These are phyloP conservation scores for Cyaniris semiargus DNA, from an alignment of 2,888 invertebrate species.

Conservation along the genomic window DNA sequence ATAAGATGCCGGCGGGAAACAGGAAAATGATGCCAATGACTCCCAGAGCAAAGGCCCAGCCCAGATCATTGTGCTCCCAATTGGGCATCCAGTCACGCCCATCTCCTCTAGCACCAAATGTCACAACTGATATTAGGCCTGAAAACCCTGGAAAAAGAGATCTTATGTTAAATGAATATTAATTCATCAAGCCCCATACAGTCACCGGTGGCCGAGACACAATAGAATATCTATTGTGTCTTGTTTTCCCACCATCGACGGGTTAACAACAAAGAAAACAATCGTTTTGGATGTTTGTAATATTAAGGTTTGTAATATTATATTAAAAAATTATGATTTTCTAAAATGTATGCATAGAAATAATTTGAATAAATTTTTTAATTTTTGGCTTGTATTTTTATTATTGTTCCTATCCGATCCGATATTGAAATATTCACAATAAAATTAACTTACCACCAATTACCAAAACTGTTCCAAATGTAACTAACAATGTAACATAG, in stretches of 20 bases:
- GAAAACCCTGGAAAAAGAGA: conserved; percentile 82
- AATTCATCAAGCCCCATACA: too few relatives aligned
- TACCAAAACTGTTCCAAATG: conserved; percentile 86
- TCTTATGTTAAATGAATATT: neutral
- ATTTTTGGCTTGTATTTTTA: neutral
- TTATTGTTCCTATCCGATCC: neutral
- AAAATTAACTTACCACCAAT: conserved; percentile 78
- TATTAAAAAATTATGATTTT: neutral
- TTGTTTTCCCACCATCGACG: too few relatives aligned
- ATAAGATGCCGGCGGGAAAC: conserved; percentile 88
- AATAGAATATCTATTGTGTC: too few relatives aligned
- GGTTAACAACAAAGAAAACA: neutral
- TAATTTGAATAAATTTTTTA: conserved; percentile 6
- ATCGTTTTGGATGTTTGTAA: too few relatives aligned
- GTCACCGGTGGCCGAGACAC: too few relatives aligned
- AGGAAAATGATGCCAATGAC: conserved; percentile 88
- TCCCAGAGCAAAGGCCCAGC: conserved; percentile 95
- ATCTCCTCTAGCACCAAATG: conserved; percentile 95
- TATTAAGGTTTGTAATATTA: too few relatives aligned
- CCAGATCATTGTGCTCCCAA: conserved; percentile 96
- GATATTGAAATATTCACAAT: neutral
- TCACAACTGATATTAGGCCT: conserved; percentile 90
- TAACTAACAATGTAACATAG: conserved; percentile 86
- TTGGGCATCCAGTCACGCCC: conserved; percentile 97
- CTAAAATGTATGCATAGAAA: neutral